Evolutionary conservation across 2,113 vertebrate species (phyloP), one percentile per base, ranked within the genome.

Genomic region (Petromus typicus): DNA sequence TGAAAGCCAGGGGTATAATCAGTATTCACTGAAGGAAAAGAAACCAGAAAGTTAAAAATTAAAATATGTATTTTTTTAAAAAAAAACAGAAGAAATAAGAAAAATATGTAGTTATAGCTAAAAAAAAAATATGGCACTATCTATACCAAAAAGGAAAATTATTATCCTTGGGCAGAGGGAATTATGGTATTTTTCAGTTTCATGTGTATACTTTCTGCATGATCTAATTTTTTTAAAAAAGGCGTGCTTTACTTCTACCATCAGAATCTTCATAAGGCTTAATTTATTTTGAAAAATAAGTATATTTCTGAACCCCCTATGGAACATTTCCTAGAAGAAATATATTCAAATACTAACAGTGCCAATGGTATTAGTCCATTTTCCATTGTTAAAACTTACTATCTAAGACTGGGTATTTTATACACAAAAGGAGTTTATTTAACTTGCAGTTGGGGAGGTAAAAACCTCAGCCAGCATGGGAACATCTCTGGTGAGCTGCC

Each of bases 241-340:
- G 48, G 83, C 9, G 23, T 2, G 13, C 59, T 57, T 78, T 40
- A 78, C 34, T 82, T 71, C 51, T 37, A 64, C 8, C 71, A 22
- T n/a, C 16, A 88, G 75, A 86, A 89, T 67, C 48, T 43, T 71
- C n/a, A 78, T 67, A 59, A 75, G 80, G 56, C 2, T 79, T 94
- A 73, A 79, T 91, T 92, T 90, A 85, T 86, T 95, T 73, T 78
- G 61, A 93, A 86, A 91, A 32, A 59, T 75, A 93, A 57, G 17
- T n/a, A 69, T 7, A 56, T 27, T 63, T 83, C 37, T 59, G 13
- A 67, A 66, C 34, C n/a, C 40, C 54, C 56, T 51, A 59, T 82
- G 48, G 80, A 94, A 66, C 78, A 6, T 11, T n/a, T 64, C 37
- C n/a, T 45, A 6, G 7, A 80, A 91, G 84, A 90, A 86, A 59